Evolutionary conservation across 2,888 invertebrate genomes (phyloP).

Genomic region (Eledona agricola): DNA sequence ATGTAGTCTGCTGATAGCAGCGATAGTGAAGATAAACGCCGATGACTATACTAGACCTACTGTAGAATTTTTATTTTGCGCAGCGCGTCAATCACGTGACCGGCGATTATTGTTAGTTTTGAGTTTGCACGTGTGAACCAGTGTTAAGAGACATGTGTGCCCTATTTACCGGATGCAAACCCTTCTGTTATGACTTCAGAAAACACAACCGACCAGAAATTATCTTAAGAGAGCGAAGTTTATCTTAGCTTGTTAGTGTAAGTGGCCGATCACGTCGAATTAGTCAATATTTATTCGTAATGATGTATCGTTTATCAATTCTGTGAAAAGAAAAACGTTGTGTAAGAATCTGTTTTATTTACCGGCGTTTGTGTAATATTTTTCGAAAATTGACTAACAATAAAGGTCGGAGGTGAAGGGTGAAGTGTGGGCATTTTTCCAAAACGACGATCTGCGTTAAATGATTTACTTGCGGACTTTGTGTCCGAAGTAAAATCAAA

Average conservation of each 20-base stretch:
- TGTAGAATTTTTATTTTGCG: no score
- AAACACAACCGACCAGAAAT: not conserved
- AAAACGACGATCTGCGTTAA: constrained; percentile 8
- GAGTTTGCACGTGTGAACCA: constrained; percentile 16
- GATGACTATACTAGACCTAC: no score
- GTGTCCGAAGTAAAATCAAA: constrained; percentile 27
- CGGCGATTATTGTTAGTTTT: constrained; percentile 17
- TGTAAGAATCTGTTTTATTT: constrained; percentile 1
- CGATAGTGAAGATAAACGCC: constrained; percentile 20
- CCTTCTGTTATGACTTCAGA: not conserved
- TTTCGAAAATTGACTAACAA: no score
- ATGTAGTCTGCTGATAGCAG: constrained; percentile 5
- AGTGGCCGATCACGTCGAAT: constrained; percentile 1
- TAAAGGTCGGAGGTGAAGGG: no score
- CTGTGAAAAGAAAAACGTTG: constrained; percentile 1
- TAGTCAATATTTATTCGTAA: constrained; percentile 8
- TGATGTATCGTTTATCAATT: constrained; percentile 11
- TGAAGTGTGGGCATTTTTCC: no score
- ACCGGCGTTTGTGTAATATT: not conserved
- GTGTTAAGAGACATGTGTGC: constrained; percentile 8
- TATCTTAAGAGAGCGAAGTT: constrained; percentile 1
- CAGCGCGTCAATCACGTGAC: no score
- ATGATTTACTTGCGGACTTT: constrained; percentile 31
- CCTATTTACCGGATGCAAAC: constrained; percentile 9
- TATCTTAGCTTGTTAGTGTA: not conserved